Evolutionary conservation across 2,113 vertebrate genomes (phyloP).

Genomic region (Semnornis frantzii): DNA sequence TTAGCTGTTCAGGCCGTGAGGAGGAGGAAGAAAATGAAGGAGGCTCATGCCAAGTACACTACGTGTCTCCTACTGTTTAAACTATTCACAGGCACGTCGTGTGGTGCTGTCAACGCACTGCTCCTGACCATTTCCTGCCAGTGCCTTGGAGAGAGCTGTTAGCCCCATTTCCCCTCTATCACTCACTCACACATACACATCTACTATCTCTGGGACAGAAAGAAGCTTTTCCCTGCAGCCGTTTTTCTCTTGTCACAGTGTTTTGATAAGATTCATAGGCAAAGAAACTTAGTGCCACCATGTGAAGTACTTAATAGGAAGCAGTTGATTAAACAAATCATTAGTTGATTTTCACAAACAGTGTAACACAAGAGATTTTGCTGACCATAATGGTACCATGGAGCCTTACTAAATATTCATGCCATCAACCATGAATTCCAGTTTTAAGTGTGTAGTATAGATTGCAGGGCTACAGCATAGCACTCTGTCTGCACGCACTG

Average conservation of each 20-base stretch:
- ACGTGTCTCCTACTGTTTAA: neutral
- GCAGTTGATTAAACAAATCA: neutral
- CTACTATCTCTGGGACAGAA: neutral
- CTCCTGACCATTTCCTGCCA: neutral
- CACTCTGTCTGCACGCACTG: neutral
- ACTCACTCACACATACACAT: neutral
- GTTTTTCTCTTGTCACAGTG: conserved; percentile 24
- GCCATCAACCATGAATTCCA: neutral
- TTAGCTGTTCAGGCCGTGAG: neutral
- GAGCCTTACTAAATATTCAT: neutral
- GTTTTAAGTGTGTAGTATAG: neutral
- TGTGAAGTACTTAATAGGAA: neutral
- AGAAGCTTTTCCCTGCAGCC: neutral
- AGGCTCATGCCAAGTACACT: neutral
- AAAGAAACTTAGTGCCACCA: neutral
- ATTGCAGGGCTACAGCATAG: neutral
- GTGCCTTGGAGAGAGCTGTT: neutral
- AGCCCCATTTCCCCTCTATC: neutral
- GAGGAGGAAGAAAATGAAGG: neutral
- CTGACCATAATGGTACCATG: neutral
- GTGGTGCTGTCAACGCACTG: neutral
- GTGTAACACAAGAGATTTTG: neutral
- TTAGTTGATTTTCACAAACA: neutral
- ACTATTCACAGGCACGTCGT: neutral
- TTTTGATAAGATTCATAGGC: conserved; percentile 20